Conservation (phyloP, 2,797 vertebrate species). For the Agapornis canus region DNA sequence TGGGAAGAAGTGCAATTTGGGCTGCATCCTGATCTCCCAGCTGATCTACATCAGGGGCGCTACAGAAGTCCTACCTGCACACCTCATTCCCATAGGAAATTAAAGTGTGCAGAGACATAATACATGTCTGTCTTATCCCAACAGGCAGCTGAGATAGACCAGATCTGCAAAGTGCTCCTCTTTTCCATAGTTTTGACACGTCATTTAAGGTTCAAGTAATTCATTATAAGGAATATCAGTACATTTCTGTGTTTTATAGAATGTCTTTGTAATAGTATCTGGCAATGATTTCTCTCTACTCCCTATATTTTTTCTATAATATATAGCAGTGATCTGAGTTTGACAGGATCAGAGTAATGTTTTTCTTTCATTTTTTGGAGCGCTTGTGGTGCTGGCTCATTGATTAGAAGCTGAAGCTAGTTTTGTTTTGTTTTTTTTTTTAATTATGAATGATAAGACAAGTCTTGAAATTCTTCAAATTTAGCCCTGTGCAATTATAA, state of each 20-base stretch:
- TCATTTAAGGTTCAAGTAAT: background rate
- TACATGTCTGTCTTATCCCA: background rate
- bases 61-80: background rate
- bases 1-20: background rate
- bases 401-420: conserved; percentile 7
- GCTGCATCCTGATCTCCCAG: background rate
- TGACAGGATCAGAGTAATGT: background rate
- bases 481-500: background rate
- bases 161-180: background rate
- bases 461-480: background rate
- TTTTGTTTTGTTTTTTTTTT: background rate
- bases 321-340: background rate
- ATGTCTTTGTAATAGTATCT: background rate
- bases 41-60: background rate
- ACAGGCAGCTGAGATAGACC: background rate
- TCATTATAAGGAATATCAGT: background rate
- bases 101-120: background rate
- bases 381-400: background rate
- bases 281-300: background rate
- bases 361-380: conserved; percentile 19
- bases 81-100: background rate
- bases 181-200: background rate
- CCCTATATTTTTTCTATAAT: background rate
- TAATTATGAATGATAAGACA: background rate
- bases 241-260: background rate